These are phyloP conservation scores for Drosophila leonis DNA, from an alignment of 2,888 invertebrate genomes.

Conservation along the genomic window DNA sequence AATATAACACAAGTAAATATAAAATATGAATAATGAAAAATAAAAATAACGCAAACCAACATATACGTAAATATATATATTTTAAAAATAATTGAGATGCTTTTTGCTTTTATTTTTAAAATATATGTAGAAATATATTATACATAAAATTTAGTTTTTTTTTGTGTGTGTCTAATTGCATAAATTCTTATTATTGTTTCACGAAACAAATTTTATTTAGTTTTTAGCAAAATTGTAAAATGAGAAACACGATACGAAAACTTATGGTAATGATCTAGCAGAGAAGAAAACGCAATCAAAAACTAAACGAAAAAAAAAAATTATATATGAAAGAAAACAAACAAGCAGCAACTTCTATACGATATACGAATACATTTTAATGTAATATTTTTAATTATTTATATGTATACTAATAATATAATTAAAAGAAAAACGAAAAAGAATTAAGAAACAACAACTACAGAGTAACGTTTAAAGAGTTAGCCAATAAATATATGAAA, in stretches of 20 bases:
- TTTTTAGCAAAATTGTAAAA: slow-evolving; percentile 85
- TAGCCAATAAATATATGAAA: slow-evolving; percentile 84
- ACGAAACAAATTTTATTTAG: slow-evolving; percentile 81
- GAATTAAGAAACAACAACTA: slow-evolving; percentile 71
- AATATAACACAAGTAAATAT: slow-evolving; percentile 66
- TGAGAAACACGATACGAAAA: slow-evolving; percentile 72
- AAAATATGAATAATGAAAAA: slow-evolving; percentile 39
- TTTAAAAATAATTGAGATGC: slow-evolving; percentile 63
- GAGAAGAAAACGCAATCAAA: slow-evolving; percentile 74
- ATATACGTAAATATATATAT: slow-evolving; percentile 62
- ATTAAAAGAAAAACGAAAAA: slow-evolving; percentile 74
- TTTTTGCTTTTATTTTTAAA: slow-evolving; percentile 68
- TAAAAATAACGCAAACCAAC: slow-evolving; percentile 52
- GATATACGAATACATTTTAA: slow-evolving; percentile 84
- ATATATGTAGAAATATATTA: slow-evolving; percentile 35
- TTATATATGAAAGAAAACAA: slow-evolving; percentile 41
- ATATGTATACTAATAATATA: slow-evolving; percentile 85
- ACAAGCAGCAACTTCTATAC: slow-evolving; percentile 82
- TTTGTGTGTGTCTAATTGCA: slow-evolving; percentile 54
- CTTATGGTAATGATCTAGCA: slow-evolving; percentile 44
- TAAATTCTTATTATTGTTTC: slow-evolving; percentile 76
- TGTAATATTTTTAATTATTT: slow-evolving; percentile 85
- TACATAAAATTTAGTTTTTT: slow-evolving; percentile 54
- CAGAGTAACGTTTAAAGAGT: slow-evolving; percentile 81
- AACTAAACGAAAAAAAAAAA: slow-evolving; percentile 53